A percentile compares a stretch with the other conserved stretches of the same genome.
phyloP scores from a whole-genome alignment of 2,888 invertebrate species.

The Archips xylosteana region DNA sequence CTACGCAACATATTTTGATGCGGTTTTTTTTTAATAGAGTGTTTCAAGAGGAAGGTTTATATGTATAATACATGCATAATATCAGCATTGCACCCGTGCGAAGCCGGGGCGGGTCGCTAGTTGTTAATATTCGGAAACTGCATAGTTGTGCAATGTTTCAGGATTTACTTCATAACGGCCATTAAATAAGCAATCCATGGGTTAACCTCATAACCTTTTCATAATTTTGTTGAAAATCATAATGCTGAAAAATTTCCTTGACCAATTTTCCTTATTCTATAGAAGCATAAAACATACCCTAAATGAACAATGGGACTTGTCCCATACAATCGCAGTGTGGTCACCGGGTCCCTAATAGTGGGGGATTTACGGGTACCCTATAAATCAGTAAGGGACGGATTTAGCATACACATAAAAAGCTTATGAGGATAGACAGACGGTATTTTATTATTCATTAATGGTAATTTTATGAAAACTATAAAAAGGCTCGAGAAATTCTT shows the following conservation, averaged over 20 bases:
- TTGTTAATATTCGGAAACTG: too few species aligned
- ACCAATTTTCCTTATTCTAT: constrained; percentile 16
- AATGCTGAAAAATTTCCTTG: constrained; percentile 13
- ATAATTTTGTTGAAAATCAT: constrained; percentile 2
- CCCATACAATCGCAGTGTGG: constrained; percentile 45
- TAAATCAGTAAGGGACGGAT: constrained; percentile 53
- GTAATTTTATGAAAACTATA: constrained; percentile 39
- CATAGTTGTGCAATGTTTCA: too few species aligned
- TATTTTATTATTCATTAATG: constrained; percentile 40
- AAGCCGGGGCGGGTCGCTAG: too few species aligned
- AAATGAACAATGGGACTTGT: constrained; percentile 32
- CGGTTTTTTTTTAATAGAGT: too few species aligned
- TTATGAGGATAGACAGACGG: constrained; percentile 43
- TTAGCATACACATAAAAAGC: constrained; percentile 49
- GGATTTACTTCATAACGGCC: too few species aligned
- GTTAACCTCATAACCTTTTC: background rate
- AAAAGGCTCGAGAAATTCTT: constrained; percentile 7
- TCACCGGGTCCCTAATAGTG: constrained; percentile 53
- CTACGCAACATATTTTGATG: too few species aligned
- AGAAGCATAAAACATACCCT: constrained; percentile 27
- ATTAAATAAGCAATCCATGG: too few species aligned
- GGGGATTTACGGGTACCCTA: constrained; percentile 53
- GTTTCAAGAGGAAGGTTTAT: too few species aligned
- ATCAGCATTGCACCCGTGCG: too few species aligned
- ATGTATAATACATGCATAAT: too few species aligned